phyloP scores from a whole-genome alignment of 2,797 vertebrate species.

The Brachyalestes nurse region DNA sequence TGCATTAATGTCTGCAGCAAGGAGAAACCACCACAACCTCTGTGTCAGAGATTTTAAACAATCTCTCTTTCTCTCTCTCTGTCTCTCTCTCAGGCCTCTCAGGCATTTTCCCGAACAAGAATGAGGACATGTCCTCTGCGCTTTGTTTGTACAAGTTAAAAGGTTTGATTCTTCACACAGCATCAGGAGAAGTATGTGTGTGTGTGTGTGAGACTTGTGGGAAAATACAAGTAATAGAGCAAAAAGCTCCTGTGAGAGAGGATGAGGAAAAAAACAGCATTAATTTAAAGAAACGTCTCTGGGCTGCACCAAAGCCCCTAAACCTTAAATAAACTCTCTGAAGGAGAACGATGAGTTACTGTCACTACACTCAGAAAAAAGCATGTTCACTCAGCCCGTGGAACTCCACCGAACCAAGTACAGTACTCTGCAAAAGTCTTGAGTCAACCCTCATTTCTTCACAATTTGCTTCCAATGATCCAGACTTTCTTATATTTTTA shows the following conservation, averaged over 20 bases:
- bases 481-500: too few relatives aligned
- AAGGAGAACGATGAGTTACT: too few relatives aligned
- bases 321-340: too few relatives aligned
- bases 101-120: not conserved
- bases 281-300: not conserved
- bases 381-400: too few relatives aligned
- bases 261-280: not conserved
- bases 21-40: not conserved
- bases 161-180: constrained; percentile 5
- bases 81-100: constrained; percentile 37
- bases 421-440: too few relatives aligned
- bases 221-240: constrained; percentile 12
- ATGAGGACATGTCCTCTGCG: constrained; percentile 8
- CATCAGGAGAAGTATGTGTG: not conserved
- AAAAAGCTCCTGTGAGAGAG: not conserved
- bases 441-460: too few relatives aligned
- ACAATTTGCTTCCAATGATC: too few relatives aligned
- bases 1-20: not conserved
- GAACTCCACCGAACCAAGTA: too few relatives aligned
- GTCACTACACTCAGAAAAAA: too few relatives aligned
- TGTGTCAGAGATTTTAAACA: not conserved
- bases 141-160: constrained; percentile 19
- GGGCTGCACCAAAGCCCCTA: too few relatives aligned
- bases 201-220: constrained; percentile 4
- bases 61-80: constrained; percentile 17